These are phyloP conservation scores for Aelia acuminata DNA, from an alignment of 2,888 invertebrate genomes.

Conservation along the genomic window DNA sequence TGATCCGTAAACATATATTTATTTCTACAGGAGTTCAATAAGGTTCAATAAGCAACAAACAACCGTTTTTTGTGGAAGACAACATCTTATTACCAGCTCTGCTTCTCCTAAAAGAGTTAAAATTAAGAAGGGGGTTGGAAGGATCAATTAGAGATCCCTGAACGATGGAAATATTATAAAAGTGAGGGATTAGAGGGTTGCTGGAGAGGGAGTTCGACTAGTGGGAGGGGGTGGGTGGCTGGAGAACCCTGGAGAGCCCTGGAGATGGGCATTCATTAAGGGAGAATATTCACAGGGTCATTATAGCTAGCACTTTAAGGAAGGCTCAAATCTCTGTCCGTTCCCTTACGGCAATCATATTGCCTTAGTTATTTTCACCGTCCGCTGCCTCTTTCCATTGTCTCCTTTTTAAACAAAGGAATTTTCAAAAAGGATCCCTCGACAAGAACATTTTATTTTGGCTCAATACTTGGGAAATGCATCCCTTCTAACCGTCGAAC, in stretches of 20 bases:
- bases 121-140: background rate
- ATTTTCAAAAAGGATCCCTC: background rate
- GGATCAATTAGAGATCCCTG: conserved; percentile 20
- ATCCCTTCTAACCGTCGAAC: no score
- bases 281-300: conserved; percentile 42
- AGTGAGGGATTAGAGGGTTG: conserved; percentile 17
- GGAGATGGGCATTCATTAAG: conserved; percentile 36
- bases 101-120: background rate
- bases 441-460: background rate
- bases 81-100: background rate
- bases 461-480: background rate
- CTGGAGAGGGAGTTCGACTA: background rate
- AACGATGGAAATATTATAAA: conserved; percentile 40
- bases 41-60: background rate
- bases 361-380: conserved; percentile 39
- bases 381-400: conserved; percentile 11
- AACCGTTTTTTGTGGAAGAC: background rate
- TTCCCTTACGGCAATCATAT: conserved; percentile 31
- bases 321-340: background rate
- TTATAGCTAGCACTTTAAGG: conserved; percentile 43
- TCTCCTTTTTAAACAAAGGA: conserved; percentile 7
- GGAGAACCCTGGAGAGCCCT: conserved; percentile 11
- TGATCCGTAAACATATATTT: no score
- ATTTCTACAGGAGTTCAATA: no score
- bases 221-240: no score